A percentile compares a stretch with the other conserved stretches of the same genome.
Evolutionary conservation across 2,113 vertebrate species (phyloP).

Genomic region (Leptodactylus fuscus): DNA sequence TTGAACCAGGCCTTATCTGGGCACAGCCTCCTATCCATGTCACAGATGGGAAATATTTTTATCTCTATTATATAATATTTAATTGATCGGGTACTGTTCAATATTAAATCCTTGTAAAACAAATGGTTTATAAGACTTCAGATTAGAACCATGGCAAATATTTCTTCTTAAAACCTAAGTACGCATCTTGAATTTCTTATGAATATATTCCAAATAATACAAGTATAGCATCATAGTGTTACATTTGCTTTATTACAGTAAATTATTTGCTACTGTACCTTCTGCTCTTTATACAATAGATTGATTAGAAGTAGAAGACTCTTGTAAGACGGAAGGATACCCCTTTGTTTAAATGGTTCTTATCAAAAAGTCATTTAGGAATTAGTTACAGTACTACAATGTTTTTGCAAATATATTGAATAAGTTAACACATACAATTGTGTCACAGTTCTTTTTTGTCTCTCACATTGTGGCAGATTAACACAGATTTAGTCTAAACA

Average conservation of each 20-base stretch:
- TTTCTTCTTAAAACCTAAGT: too few species aligned
- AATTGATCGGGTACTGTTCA: too few species aligned
- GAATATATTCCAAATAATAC: background rate
- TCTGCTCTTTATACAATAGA: slow-evolving; percentile 74
- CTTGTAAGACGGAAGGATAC: slow-evolving; percentile 67
- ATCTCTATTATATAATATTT: too few species aligned
- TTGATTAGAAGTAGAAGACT: slow-evolving; percentile 69
- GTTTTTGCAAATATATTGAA: slow-evolving; percentile 67
- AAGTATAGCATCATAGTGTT: slow-evolving; percentile 67
- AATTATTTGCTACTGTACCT: slow-evolving; percentile 73
- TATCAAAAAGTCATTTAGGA: slow-evolving; percentile 65
- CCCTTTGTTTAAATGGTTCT: slow-evolving; percentile 62
- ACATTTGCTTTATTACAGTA: slow-evolving; percentile 73
- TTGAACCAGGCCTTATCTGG: too few species aligned
- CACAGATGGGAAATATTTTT: too few species aligned
- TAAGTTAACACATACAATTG: slow-evolving; percentile 56
- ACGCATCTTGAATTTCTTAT: too few species aligned
- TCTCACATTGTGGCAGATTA: slow-evolving; percentile 68
- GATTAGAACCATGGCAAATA: too few species aligned
- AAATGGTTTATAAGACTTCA: too few species aligned
- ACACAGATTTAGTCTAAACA: slow-evolving; percentile 74
- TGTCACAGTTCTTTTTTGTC: slow-evolving; percentile 64
- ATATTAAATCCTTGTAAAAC: too few species aligned
- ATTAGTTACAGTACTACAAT: slow-evolving; percentile 63
- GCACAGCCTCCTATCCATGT: too few species aligned